Conservation (phyloP, 2,797 vertebrate species). For the Pseudochirops cupreus region DNA sequence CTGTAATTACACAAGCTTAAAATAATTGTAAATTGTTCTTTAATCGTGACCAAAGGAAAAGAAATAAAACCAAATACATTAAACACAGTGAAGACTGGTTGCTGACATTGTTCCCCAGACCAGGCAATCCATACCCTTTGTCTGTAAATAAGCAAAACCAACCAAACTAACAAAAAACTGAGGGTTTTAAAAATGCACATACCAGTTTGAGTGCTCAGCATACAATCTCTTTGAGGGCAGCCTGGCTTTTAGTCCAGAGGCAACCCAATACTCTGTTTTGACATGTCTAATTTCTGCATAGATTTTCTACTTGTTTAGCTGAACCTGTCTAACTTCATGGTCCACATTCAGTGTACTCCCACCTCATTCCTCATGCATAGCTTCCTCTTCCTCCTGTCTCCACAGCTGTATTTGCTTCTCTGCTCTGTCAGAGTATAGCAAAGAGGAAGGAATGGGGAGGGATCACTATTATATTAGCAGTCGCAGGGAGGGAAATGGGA, state of each 20-base stretch:
- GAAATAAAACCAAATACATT: background rate
- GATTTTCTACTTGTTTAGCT: background rate
- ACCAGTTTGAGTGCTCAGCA: background rate
- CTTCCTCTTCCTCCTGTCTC: background rate
- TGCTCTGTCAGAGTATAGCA: background rate
- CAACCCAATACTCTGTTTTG: background rate
- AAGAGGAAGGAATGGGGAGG: background rate
- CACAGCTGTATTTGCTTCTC: background rate
- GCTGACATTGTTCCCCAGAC: background rate
- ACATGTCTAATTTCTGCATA: background rate
- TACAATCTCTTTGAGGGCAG: background rate
- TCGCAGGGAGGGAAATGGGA: background rate
- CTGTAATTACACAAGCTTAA: background rate
- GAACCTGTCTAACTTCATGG: background rate
- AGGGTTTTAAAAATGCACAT: background rate
- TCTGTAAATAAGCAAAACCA: background rate
- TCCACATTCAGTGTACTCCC: background rate
- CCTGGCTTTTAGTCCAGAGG: background rate
- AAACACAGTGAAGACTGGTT: background rate
- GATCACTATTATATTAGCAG: background rate
- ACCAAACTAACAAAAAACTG: background rate
- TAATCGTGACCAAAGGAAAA: background rate
- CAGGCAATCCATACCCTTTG: background rate
- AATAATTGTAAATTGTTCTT: background rate
- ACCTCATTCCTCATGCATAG: background rate